Evolutionary conservation across 2,888 invertebrate species (phyloP).

Genomic region (Caenorhabditis angaria): DNA sequence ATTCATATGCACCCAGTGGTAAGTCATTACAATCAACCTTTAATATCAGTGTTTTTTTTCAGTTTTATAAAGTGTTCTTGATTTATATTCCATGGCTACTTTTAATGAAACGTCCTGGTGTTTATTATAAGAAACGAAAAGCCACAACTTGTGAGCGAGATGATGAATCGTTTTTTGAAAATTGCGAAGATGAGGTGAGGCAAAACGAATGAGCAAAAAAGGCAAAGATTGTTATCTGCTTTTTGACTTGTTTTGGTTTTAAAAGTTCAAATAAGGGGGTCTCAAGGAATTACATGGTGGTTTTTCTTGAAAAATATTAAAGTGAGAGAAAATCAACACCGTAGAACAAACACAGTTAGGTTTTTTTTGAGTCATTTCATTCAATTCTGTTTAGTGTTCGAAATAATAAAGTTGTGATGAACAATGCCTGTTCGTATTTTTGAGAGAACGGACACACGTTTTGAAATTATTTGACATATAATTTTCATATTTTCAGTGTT

Average conservation of each 20-base stretch:
- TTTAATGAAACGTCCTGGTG: conserved; percentile 61
- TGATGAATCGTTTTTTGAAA: conserved; percentile 44
- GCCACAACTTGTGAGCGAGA: conserved; percentile 37
- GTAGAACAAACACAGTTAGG: too few relatives aligned
- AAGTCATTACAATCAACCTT: not conserved
- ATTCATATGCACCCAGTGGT: conserved; percentile 54
- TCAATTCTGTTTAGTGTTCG: too few relatives aligned
- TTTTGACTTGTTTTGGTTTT: too few relatives aligned
- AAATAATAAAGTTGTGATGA: too few relatives aligned
- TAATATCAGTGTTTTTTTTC: conserved; percentile 21
- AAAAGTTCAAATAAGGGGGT: too few relatives aligned
- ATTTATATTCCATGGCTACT: conserved; percentile 66
- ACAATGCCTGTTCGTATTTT: too few relatives aligned
- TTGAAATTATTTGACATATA: not conserved
- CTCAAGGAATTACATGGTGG: too few relatives aligned
- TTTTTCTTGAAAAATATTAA: too few relatives aligned
- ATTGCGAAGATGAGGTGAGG: conserved; percentile 41
- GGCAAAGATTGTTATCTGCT: too few relatives aligned
- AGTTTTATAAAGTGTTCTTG: conserved; percentile 61
- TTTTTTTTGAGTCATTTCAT: too few relatives aligned
- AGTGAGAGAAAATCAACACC: not conserved
- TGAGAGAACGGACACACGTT: too few relatives aligned
- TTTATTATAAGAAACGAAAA: conserved; percentile 40
- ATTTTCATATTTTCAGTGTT: conserved; percentile 28
- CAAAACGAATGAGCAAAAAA: too few relatives aligned